Conservation (phyloP, 2,797 vertebrate genomes). For the Numenius phaeopus region DNA sequence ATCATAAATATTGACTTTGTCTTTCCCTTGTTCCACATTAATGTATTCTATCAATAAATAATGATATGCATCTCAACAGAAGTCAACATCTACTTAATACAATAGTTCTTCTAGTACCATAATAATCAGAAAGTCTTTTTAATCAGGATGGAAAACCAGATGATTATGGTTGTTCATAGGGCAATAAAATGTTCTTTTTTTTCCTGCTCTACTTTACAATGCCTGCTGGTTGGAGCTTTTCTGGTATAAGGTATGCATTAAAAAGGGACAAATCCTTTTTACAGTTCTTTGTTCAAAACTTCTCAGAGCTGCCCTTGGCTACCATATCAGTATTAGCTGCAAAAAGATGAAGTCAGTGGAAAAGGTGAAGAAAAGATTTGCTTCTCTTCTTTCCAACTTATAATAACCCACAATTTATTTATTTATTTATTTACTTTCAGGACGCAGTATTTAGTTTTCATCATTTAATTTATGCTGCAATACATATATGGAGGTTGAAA, state of each 20-base stretch:
- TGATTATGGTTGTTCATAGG: neutral
- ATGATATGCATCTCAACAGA: slow-evolving; percentile 7
- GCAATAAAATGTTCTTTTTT: neutral
- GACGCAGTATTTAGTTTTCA: neutral
- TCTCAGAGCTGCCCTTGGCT: neutral
- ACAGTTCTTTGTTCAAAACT: neutral
- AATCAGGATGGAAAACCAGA: neutral
- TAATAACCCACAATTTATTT: neutral
- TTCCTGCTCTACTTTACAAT: neutral
- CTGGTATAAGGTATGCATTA: neutral
- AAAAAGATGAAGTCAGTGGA: neutral
- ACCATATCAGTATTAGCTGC: neutral
- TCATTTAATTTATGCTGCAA: neutral
- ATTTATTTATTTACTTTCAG: neutral
- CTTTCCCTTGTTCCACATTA: neutral
- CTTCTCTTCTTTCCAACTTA: neutral
- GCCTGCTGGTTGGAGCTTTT: neutral
- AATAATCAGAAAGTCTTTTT: neutral
- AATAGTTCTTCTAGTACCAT: neutral
- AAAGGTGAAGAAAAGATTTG: neutral
- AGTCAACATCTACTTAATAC: neutral
- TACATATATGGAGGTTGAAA: neutral
- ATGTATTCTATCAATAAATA: slow-evolving; percentile 41
- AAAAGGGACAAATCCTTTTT: neutral
- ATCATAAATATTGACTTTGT: slow-evolving; percentile 40